Evolutionary conservation across 2,113 vertebrate species (phyloP).

Genomic region (Etia nguti): DNA sequence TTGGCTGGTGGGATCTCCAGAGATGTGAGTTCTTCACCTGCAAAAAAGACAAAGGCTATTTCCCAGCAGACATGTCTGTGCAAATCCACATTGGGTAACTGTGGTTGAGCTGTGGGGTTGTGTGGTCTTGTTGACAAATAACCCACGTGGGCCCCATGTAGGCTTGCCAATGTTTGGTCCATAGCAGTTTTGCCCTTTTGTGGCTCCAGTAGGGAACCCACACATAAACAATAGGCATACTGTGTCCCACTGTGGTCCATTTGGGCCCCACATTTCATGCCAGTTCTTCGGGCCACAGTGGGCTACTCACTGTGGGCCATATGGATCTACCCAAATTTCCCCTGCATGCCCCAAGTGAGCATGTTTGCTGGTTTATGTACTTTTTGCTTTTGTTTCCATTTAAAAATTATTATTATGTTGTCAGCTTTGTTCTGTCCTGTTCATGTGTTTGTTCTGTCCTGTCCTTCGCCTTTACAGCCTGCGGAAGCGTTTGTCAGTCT

Average conservation of each 20-base stretch:
- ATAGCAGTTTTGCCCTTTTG: not conserved
- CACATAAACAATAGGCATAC: not conserved
- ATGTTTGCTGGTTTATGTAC: not conserved
- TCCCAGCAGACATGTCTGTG: not conserved
- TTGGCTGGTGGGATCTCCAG: conserved; percentile 94
- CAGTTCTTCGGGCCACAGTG: not conserved
- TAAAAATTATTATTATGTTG: not conserved
- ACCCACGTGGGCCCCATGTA: rapidly evolving
- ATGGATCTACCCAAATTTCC: not conserved
- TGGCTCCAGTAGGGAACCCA: not conserved
- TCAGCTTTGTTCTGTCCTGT: not conserved
- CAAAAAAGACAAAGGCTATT: not conserved
- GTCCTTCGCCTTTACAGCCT: conserved; percentile 67
- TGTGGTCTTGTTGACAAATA: not conserved
- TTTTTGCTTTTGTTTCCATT: not conserved
- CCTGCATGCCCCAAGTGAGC: not conserved
- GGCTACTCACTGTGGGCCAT: not conserved
- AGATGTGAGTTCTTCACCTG: conserved; percentile 78
- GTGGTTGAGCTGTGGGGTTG: not conserved
- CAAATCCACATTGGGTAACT: not conserved
- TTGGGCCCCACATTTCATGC: not conserved
- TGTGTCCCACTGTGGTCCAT: not conserved
- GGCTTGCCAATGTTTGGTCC: not conserved
- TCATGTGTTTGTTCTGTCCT: not conserved
- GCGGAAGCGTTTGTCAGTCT: conserved; percentile 90